phyloP scores from a whole-genome alignment of 2,113 vertebrate species.

The Hydrolagus affinis region DNA sequence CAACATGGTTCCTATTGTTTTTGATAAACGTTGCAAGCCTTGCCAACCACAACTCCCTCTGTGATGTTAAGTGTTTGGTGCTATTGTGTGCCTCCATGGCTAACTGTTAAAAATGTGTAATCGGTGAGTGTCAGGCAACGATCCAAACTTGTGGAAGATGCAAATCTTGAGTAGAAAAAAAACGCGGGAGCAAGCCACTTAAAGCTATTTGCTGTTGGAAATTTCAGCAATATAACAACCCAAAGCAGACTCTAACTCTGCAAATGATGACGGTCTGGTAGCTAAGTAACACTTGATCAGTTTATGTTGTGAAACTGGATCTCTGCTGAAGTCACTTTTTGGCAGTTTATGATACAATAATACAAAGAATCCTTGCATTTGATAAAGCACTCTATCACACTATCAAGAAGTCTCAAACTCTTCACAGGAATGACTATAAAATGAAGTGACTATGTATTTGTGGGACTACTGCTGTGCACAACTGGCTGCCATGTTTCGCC shows the following conservation, averaged over 20 bases:
- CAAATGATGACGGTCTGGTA: neutral
- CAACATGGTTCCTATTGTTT: neutral
- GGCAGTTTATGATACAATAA: no score
- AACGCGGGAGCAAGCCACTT: neutral
- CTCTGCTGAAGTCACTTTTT: neutral
- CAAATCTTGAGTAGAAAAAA: neutral
- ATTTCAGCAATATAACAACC: neutral
- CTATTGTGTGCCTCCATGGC: neutral
- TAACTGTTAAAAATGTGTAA: neutral
- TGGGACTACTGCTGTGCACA: no score
- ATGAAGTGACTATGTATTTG: no score
- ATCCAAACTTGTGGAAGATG: neutral
- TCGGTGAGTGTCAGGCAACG: neutral
- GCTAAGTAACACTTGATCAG: neutral
- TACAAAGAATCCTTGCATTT: no score
- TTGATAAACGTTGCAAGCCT: neutral
- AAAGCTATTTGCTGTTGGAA: neutral
- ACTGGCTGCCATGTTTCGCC: no score
- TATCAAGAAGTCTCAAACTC: no score
- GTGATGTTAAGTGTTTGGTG: neutral
- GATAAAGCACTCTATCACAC: no score
- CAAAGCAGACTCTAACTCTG: no score
- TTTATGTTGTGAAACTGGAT: neutral
- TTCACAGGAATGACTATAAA: no score
- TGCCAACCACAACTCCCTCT: neutral